phyloP scores from a whole-genome alignment of 2,797 vertebrate species.

The Takifugu ocellatus region DNA sequence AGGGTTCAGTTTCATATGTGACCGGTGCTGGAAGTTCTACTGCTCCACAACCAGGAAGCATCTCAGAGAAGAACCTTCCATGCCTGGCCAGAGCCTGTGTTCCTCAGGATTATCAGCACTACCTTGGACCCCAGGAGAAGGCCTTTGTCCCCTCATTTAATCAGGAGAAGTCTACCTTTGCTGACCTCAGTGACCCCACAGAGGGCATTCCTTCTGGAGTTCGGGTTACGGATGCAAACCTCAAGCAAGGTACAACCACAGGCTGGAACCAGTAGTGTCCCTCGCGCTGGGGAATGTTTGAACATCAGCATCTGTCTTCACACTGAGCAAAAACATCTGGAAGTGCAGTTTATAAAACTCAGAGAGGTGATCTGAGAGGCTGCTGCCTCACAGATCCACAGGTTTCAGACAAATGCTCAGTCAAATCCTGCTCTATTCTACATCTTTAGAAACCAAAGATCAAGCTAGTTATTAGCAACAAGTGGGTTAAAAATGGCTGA shows the following conservation, averaged over 20 bases:
- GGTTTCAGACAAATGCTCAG: too few relatives aligned
- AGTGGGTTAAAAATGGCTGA: conserved; percentile 48
- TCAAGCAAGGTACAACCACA: too few relatives aligned
- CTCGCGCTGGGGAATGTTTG: conserved; percentile 24
- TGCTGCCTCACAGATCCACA: too few relatives aligned
- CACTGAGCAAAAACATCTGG: too few relatives aligned
- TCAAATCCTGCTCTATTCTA: too few relatives aligned
- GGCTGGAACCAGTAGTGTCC: too few relatives aligned
- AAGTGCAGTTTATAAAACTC: too few relatives aligned
- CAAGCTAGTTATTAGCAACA: too few relatives aligned
- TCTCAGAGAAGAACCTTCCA: conserved; percentile 20
- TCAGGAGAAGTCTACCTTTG: conserved; percentile 8
- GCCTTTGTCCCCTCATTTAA: conserved; percentile 37
- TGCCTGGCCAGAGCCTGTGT: conserved; percentile 51
- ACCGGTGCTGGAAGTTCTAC: conserved; percentile 5
- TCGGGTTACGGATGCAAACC: not conserved
- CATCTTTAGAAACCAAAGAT: too few relatives aligned
- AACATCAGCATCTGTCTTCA: too few relatives aligned
- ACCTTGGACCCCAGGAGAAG: conserved; percentile 47
- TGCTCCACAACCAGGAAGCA: conserved; percentile 6
- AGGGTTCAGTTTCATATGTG: conserved; percentile 3
- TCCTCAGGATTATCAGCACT: conserved; percentile 52
- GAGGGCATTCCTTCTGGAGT: not conserved
- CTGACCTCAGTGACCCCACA: conserved; percentile 3
- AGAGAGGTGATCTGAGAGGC: too few relatives aligned